phyloP scores from a whole-genome alignment of 2,797 vertebrate genomes.

The Sebastes itinus region DNA sequence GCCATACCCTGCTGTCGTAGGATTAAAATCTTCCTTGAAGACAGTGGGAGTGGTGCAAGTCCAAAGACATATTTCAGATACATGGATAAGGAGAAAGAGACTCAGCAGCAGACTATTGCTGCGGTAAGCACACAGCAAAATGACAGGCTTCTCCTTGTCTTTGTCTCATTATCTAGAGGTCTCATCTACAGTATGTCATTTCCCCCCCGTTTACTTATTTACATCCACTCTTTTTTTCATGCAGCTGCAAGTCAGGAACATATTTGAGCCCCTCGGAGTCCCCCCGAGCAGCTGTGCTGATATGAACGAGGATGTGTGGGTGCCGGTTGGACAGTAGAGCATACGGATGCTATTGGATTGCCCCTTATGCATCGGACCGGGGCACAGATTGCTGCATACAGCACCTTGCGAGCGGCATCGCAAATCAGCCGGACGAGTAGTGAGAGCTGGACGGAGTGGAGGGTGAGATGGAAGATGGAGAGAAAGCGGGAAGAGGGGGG shows the following conservation, averaged over 20 bases:
- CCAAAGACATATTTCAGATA: slow-evolving; percentile 55
- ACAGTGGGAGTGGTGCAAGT: slow-evolving; percentile 44
- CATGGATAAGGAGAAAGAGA: slow-evolving; percentile 33
- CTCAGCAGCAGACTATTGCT: slow-evolving; percentile 47
- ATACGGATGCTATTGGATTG: slow-evolving; percentile 65
- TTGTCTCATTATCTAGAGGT: slow-evolving; percentile 31
- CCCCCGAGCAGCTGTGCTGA: slow-evolving; percentile 8
- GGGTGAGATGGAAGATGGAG: slow-evolving; percentile 60
- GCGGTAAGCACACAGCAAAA: slow-evolving; percentile 38
- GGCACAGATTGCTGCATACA: slow-evolving; percentile 75
- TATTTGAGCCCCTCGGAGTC: slow-evolving; percentile 2
- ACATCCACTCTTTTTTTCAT: slow-evolving; percentile 4
- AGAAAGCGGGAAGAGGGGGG: slow-evolving; percentile 16
- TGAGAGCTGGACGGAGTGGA: slow-evolving; percentile 40
- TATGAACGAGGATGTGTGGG: slow-evolving; percentile 6
- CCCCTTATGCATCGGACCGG: slow-evolving; percentile 50
- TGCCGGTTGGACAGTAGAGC: slow-evolving; percentile 32
- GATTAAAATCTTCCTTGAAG: slow-evolving; percentile 49
- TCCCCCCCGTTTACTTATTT: slow-evolving; percentile 18
- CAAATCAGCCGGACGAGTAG: slow-evolving; percentile 75
- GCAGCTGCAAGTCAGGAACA: slow-evolving; percentile 15
- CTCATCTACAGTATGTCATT: slow-evolving; percentile 18
- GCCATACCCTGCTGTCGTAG: not conserved
- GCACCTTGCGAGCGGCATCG: slow-evolving; percentile 80
- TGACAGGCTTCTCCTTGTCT: slow-evolving; percentile 25